Percentiles rank a stretch among this genome's conserved stretches.
These are phyloP conservation scores for Myopa tessellatipennis DNA, from an alignment of 2,888 invertebrate species.

Conservation along the genomic window DNA sequence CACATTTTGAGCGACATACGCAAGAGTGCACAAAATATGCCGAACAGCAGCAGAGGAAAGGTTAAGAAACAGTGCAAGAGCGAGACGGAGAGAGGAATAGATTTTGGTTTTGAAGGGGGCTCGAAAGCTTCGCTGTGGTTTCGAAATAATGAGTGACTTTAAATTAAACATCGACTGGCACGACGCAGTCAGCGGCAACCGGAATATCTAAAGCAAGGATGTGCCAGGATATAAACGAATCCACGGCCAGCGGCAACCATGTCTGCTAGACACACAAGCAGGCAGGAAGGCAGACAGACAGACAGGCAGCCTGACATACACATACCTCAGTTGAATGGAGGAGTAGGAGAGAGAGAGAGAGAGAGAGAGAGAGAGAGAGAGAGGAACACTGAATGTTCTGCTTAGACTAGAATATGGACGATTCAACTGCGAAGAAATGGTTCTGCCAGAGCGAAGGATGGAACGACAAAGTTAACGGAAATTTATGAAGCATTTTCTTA, in stretches of 20 bases:
- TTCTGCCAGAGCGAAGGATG: not conserved
- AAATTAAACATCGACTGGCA: constrained; percentile 40
- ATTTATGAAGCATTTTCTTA: constrained; percentile 68
- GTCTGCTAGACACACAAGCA: not conserved
- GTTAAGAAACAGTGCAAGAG: not conserved
- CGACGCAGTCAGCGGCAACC: not conserved
- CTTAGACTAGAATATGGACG: too few relatives aligned
- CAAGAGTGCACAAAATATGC: not conserved
- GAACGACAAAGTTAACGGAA: constrained; percentile 58
- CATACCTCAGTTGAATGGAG: not conserved
- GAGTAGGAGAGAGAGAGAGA: not conserved
- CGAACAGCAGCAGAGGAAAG: not conserved
- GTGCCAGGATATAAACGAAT: not conserved
- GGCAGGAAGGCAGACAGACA: not conserved
- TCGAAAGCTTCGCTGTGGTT: constrained; percentile 1
- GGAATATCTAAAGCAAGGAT: not conserved
- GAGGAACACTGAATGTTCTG: not conserved
- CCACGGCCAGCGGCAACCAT: not conserved
- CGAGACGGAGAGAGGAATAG: too few relatives aligned
- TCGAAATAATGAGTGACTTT: constrained; percentile 41
- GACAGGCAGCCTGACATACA: not conserved
- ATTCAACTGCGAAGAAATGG: too few relatives aligned
- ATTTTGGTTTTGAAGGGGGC: not conserved
- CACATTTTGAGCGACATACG: not conserved
- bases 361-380: not conserved